Evolutionary conservation across 2,797 vertebrate genomes (phyloP).

Genomic region (Pachyuromys duprasi): DNA sequence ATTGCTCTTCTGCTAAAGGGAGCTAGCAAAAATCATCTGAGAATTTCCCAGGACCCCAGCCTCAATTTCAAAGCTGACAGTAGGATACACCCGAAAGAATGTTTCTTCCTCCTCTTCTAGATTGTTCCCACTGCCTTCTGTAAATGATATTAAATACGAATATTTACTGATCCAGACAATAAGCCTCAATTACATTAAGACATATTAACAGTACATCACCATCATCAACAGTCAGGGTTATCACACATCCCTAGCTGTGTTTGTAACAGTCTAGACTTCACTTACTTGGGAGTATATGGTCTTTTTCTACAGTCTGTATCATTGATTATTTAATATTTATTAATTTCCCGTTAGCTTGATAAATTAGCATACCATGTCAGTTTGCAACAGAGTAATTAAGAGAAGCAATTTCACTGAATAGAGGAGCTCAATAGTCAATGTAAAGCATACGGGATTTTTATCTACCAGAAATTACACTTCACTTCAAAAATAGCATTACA

Average conservation of each 20-base stretch:
- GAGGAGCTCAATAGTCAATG: slow-evolving; percentile 56
- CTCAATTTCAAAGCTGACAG: background rate
- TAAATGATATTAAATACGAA: slow-evolving; percentile 34
- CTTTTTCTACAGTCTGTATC: slow-evolving; percentile 45
- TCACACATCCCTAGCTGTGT: slow-evolving; percentile 21
- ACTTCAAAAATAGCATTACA: slow-evolving; percentile 61
- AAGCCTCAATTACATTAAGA: background rate
- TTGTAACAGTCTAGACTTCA: slow-evolving; percentile 26
- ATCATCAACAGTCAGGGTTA: slow-evolving; percentile 62
- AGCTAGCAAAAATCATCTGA: background rate
- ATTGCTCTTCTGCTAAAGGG: background rate
- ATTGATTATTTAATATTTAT: slow-evolving; percentile 69
- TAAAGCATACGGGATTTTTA: slow-evolving; percentile 59
- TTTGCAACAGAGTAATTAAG: slow-evolving; percentile 71
- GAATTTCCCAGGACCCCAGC: background rate
- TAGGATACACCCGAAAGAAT: background rate
- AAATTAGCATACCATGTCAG: slow-evolving; percentile 62
- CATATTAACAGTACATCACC: slow-evolving; percentile 47
- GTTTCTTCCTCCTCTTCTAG: slow-evolving; percentile 14
- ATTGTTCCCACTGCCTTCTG: background rate
- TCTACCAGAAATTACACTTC: slow-evolving; percentile 20
- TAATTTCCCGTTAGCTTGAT: slow-evolving; percentile 73
- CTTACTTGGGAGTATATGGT: slow-evolving; percentile 45
- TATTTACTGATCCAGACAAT: slow-evolving; percentile 51
- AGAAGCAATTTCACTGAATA: slow-evolving; percentile 62